Evolutionary conservation across 1,140 invertebrate species (phyloP), one percentile per base, ranked within the genome.

Genomic region (Idris sp.): DNA sequence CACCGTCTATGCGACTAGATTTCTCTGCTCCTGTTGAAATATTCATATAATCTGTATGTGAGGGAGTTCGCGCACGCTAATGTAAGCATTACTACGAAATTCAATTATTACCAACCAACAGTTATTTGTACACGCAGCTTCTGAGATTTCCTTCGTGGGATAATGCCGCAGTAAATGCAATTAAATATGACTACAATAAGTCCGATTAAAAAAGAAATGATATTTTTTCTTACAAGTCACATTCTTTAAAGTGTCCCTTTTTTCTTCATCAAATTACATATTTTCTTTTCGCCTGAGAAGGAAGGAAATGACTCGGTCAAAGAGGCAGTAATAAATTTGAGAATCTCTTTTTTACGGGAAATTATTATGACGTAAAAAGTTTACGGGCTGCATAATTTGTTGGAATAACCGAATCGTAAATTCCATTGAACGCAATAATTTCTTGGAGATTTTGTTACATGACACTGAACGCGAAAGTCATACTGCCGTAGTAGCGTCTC

Each of bases 21-120:
- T 64, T 44, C 56, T n/a, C n/a, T 46, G 36, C 38, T 48, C 11
- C 22, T 15, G 19, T 11, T 53, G 18, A 59, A 51, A 64, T 65
- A 73, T 73, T 73, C 69, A 65, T 64, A 65, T 49, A 59, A 65
- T 73, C 26, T 65, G 53, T 59, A 58, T 59, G 26, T n/a, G 48
- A 28, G 38, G 38, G 26, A 7, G 26, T n/a, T 15, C 13, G 36
- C 36, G 48, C 15, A 41, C 30, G 15, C 48, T 59, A 54, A 54
- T 71, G 40, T 71, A 61, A 61, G 56, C 48, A 14, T 54, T 54
- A 54, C 41, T 54, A 22, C 40, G 31, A 49, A 62, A 56, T 71
- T 54, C 40, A 61, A 48, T 71, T 61, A 56, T 54, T 62, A 62
- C 48, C 53, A 43, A 43, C 51, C 35, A 58, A 56, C 62, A 48